Percentiles rank a stretch among this genome's conserved stretches.
Conservation (phyloP, 2,797 vertebrate species). For the Paedocypris micromegethes region DNA sequence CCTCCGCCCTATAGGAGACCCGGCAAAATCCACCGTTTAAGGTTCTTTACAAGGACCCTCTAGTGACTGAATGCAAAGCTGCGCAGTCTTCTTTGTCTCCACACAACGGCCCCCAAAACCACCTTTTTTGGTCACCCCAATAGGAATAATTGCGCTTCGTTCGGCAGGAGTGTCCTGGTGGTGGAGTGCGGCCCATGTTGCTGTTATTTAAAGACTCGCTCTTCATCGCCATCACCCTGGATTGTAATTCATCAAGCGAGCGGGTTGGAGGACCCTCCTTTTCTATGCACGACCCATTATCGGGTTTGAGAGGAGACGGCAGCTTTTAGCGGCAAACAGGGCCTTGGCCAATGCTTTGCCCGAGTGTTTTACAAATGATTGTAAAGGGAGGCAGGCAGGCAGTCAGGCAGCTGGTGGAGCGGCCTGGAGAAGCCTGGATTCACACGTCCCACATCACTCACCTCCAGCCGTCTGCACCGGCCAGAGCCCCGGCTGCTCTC, state of each 20-base stretch:
- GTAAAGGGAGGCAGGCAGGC: conserved; percentile 51
- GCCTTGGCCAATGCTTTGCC: conserved; percentile 69
- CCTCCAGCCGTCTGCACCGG: conserved; percentile 63
- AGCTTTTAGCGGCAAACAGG: conserved; percentile 76
- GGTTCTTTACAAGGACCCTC: conserved; percentile 37
- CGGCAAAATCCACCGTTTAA: conserved; percentile 11
- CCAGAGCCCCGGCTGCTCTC: conserved; percentile 65
- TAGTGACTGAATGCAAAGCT: conserved; percentile 5
- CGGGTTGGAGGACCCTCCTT: conserved; percentile 63
- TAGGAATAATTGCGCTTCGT: conserved; percentile 62
- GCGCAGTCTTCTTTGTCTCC: conserved; percentile 64
- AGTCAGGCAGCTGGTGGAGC: conserved; percentile 37
- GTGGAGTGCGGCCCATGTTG: conserved; percentile 54
- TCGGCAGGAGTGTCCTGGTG: conserved; percentile 52
- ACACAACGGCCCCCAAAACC: conserved; percentile 52
- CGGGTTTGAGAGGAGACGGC: conserved; percentile 65
- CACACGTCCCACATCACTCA: conserved; percentile 60
- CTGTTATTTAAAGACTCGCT: conserved; percentile 71
- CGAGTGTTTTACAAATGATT: conserved; percentile 84
- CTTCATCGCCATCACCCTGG: conserved; percentile 70
- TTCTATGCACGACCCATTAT: conserved; percentile 69
- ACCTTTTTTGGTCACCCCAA: conserved; percentile 42
- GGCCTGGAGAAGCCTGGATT: conserved; percentile 49
- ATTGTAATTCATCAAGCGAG: conserved; percentile 79
- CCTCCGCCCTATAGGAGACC: neutral